Evolutionary conservation across 2,888 invertebrate genomes (phyloP).

Genomic region (Monopis laevigella): DNA sequence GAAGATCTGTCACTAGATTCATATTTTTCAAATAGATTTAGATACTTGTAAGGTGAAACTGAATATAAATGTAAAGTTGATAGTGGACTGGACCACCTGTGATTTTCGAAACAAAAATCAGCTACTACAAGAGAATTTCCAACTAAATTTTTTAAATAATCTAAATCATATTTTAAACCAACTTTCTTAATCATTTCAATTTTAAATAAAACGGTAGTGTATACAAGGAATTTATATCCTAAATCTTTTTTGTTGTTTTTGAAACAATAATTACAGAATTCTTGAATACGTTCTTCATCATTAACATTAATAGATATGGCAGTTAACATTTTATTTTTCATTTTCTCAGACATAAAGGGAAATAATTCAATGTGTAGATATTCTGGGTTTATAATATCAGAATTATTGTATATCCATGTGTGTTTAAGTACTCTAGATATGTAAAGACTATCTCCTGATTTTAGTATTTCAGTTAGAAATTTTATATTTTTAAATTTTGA

Average conservation of each 20-base stretch:
- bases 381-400: constrained; percentile 29
- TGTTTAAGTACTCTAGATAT: constrained; percentile 38
- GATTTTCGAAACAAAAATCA: constrained; percentile 20
- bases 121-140: constrained; percentile 30
- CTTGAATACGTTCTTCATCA: constrained; percentile 25
- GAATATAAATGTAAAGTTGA: constrained; percentile 24
- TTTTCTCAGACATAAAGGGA: constrained; percentile 39
- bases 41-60: constrained; percentile 27
- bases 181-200: constrained; percentile 23
- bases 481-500: constrained; percentile 33
- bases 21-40: constrained; percentile 32
- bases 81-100: constrained; percentile 8
- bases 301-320: constrained; percentile 27
- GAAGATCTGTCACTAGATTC: neutral
- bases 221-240: constrained; percentile 34
- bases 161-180: constrained; percentile 12
- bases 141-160: constrained; percentile 25
- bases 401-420: constrained; percentile 32
- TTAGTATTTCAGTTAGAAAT: constrained; percentile 35
- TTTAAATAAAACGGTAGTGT: constrained; percentile 32
- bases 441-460: constrained; percentile 35
- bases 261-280: constrained; percentile 34
- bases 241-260: constrained; percentile 23
- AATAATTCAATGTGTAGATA: constrained; percentile 35
- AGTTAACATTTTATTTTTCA: constrained; percentile 35